Evolutionary conservation across 2,113 vertebrate genomes (phyloP), one percentile per base, ranked within the genome.

Genomic region (Terrapene triunguis): DNA sequence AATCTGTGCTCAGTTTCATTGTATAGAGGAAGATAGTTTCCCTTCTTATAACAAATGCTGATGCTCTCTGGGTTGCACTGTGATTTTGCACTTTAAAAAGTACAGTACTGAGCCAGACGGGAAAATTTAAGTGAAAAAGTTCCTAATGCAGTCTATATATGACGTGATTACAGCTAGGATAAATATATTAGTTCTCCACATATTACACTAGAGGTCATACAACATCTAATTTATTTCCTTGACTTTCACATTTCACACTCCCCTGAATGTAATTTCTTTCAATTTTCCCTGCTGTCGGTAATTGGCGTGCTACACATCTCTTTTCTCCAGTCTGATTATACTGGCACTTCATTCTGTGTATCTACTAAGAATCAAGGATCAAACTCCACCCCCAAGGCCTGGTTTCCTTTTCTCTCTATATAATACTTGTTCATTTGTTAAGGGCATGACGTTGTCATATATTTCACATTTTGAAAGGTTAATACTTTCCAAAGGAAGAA

Each of bases 181-280:
- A 83, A 96, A 97, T 92, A 92, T 89, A 96, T 93, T 94, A 96
- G 81, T 95, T 93, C 95, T 95, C 82, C 76, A 89, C 91, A 82
- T 94, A 97, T 92, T 97, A 92, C 65, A 74, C 86, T 94, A 95
- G 94, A 97, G 94, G 94, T 97, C 96, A 96, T 65, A 79, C 65
- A 96, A 92, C 94, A 93, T 91, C 85, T 97, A 92, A 96, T 97
- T 84, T 94, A 96, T 97, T 97, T 93, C 92, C 88, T 87, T 87
- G 93, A 94, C 96, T 97, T 96, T 94, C 84, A 93, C 87, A 94
- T 95, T 98, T 97, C 92, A 97, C 88, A 94, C 82, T 96, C 95
- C 78, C 90, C 50, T 94, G 95, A 92, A 96, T 89, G 88, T 91
- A 96, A 95, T 96, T 96, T 96, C 94, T 97, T 95, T 88, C 91